phyloP scores from a whole-genome alignment of 2,113 vertebrate genomes.

The Tachycineta bicolor region DNA sequence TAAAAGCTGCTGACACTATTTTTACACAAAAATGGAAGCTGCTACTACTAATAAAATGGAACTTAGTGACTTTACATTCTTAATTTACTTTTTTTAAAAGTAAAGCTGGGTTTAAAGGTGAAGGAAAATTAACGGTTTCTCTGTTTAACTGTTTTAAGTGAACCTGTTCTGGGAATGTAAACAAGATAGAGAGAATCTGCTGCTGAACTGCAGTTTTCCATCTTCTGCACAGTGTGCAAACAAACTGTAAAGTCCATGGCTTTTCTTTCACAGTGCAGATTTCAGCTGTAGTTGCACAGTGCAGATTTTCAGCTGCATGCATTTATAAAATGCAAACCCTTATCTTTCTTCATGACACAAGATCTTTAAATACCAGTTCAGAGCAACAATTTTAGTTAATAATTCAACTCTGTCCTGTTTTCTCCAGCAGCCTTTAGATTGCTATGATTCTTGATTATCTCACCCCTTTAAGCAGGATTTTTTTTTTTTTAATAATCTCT shows the following conservation, averaged over 20 bases:
- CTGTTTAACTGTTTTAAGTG: background rate
- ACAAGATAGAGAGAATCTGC: background rate
- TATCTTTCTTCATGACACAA: background rate
- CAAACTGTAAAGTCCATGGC: background rate
- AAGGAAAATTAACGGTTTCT: background rate
- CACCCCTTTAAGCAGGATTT: background rate
- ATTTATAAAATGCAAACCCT: background rate
- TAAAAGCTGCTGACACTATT: background rate
- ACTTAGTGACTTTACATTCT: background rate
- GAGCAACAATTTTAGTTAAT: background rate
- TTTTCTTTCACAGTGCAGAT: background rate
- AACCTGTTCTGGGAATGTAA: background rate
- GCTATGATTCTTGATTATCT: background rate
- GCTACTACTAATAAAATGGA: background rate
- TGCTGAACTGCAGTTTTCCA: background rate
- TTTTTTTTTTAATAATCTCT: background rate
- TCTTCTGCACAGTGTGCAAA: background rate
- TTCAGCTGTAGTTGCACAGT: too few relatives aligned
- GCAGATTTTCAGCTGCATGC: background rate
- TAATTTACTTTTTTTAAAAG: background rate
- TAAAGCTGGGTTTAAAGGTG: background rate
- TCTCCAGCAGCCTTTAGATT: background rate
- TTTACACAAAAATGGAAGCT: background rate
- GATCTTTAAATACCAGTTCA: background rate
- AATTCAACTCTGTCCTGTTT: background rate